Evolutionary conservation across 2,113 vertebrate genomes (phyloP).

Genomic region (Puffinus mauretanicus): DNA sequence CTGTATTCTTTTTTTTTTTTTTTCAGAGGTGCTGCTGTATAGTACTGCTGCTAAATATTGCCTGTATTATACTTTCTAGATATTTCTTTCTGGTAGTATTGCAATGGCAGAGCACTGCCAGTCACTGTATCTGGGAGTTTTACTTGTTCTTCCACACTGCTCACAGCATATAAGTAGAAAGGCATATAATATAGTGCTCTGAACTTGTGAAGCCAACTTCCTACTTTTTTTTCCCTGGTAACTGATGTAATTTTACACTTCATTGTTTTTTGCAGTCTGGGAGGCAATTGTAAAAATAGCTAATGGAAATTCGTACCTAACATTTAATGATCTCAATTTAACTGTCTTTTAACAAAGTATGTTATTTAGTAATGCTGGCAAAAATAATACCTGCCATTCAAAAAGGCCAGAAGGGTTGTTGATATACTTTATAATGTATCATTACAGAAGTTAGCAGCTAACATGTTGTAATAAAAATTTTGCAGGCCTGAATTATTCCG

Average conservation of each 20-base stretch:
- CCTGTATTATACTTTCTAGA: not conserved
- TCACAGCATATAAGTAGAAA: not conserved
- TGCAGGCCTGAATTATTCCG: slow-evolving; percentile 87
- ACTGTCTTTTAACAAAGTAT: not conserved
- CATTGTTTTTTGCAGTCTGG: not conserved
- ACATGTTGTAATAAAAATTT: slow-evolving; percentile 7
- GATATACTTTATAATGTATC: not conserved
- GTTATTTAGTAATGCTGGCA: not conserved
- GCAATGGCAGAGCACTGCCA: not conserved
- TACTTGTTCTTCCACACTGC: not conserved
- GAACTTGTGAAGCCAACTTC: not conserved
- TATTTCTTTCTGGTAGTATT: not conserved
- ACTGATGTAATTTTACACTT: not conserved
- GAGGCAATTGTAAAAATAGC: not conserved
- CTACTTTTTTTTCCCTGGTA: not conserved
- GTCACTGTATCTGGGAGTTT: not conserved
- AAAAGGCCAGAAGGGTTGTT: not conserved
- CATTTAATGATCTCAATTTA: not conserved
- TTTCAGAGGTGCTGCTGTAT: not conserved
- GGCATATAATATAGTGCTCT: not conserved
- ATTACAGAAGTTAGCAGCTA: not conserved
- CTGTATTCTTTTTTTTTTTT: not conserved
- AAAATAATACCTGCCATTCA: not conserved
- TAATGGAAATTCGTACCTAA: not conserved
- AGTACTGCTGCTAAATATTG: not conserved